Evolutionary conservation across 2,113 vertebrate species (phyloP).

Genomic region (Tyto alba): DNA sequence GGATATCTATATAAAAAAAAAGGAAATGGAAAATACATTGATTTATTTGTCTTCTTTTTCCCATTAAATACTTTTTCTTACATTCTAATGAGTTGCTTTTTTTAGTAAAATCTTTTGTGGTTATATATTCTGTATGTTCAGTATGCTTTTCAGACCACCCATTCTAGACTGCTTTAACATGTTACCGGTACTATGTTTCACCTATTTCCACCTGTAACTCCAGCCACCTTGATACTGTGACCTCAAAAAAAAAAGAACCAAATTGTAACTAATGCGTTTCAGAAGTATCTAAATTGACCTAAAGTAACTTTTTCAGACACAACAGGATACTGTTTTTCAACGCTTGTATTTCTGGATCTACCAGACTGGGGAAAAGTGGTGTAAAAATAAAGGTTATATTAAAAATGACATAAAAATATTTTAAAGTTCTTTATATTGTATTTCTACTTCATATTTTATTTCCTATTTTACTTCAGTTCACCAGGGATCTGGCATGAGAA

Average conservation of each 20-base stretch:
- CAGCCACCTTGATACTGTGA: background rate
- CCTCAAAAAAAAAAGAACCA: background rate
- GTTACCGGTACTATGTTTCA: background rate
- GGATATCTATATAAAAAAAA: background rate
- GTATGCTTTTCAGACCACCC: background rate
- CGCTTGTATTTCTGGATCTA: background rate
- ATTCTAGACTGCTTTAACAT: background rate
- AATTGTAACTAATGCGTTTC: background rate
- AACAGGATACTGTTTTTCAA: background rate
- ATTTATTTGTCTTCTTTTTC: background rate
- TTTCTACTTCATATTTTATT: background rate
- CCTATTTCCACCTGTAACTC: background rate
- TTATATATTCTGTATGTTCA: background rate
- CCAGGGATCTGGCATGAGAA: background rate
- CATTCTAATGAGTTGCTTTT: background rate
- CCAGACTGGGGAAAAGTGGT: background rate
- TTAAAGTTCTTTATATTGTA: background rate
- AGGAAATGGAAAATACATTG: background rate
- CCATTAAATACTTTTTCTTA: background rate
- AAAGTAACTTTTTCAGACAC: background rate
- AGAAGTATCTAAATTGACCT: background rate
- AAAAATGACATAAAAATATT: background rate
- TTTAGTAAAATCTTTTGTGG: background rate
- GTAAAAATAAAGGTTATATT: background rate
- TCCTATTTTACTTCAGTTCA: background rate